Base-by-base conservation (phyloP, 2,797 vertebrate genomes). In the Hypotaenidia okinawae region DNA sequence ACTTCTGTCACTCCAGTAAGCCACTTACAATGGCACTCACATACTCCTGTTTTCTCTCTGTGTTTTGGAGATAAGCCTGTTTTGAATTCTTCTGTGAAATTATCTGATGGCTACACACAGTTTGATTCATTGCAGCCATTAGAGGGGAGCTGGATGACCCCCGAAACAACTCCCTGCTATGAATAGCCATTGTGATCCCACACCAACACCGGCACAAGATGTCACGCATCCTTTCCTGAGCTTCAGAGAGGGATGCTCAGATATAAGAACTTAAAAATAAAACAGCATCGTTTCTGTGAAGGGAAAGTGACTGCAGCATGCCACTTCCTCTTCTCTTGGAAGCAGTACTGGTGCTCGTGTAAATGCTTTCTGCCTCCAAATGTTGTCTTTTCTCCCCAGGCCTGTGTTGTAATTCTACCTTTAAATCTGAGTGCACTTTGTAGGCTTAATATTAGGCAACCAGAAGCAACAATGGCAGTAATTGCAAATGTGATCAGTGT, bases 1-100 rank as follows among this genome's bases (percentile, higher is more conserved):
- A 63, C 81, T 93, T 83, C 81, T 94, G 85, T 85, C 68, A 69
- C 70, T 85, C 75, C 57, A 87, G 73, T 47, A 91, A 95, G 78
- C 64, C 64, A 69, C 83, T 94, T 45, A 81, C 52, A 93, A 78
- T 80, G 70, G 80, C 77, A 82, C 22, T 79, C 73, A 67, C 73
- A 81, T 27, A 22, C 19, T 82, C 61, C 17, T 87, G 35, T 93
- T 88, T 96, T 91, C 75, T 87, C 70, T 62, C 70, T 87, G 47
- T 87, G 16, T 61, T 91, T 64, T 89, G 63, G 69, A 95, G 68
- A 93, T 90, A 91, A 92, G 72, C 47, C 25, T 73, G 47, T 57
- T 95, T 63, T 75, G 72, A 82, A 51, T 87, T 83, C 39, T 89
- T 89, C 77, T 6, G 1, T 1, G 5, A 35, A 13, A 92, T 93